Conservation (phyloP, 2,888 invertebrate genomes). For the Rotaria socialis region DNA sequence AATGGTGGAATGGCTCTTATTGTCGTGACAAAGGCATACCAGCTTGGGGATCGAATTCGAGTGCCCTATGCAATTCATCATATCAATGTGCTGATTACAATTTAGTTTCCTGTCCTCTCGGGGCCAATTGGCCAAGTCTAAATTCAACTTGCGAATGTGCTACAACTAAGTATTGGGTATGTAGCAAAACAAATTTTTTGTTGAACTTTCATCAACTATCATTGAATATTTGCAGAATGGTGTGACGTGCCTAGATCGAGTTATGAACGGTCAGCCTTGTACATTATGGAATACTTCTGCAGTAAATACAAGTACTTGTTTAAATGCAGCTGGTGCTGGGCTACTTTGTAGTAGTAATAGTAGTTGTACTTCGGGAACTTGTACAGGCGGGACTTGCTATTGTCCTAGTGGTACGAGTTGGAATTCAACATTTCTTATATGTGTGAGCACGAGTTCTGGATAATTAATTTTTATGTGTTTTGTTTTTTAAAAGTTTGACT, state of each 20-base stretch:
- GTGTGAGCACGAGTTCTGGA: background rate
- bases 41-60: background rate
- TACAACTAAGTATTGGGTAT: conserved; percentile 15
- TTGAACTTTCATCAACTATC: background rate
- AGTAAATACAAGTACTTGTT: background rate
- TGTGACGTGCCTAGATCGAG: background rate
- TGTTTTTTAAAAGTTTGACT: too few species aligned
- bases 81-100: conserved; percentile 25
- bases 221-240: background rate
- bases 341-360: background rate
- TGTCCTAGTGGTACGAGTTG: background rate
- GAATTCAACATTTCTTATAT: background rate
- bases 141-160: conserved; percentile 1
- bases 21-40: background rate
- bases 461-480: background rate
- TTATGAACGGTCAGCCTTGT: background rate
- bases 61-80: background rate
- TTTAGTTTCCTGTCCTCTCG: background rate
- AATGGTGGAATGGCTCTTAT: background rate
- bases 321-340: background rate
- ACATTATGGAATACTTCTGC: background rate
- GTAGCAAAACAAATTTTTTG: too few species aligned
- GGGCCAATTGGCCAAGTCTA: background rate
- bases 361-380: background rate
- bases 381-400: background rate